Conservation (phyloP, 2,113 vertebrate genomes). For the Haliaeetus leucogaster region DNA sequence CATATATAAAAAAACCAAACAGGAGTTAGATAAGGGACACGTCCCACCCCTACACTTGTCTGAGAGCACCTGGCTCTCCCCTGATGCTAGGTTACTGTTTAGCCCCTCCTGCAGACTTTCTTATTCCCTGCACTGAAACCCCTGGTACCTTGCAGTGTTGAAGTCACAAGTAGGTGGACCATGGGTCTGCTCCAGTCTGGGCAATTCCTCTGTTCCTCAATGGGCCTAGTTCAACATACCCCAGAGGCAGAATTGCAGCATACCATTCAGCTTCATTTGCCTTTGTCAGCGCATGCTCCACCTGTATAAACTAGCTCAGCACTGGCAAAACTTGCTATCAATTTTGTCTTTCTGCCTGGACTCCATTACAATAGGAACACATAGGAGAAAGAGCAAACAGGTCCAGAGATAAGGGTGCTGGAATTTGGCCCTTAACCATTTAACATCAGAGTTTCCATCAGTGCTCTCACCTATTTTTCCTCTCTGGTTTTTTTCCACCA, state of each 20-base stretch:
- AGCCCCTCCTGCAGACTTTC: not conserved
- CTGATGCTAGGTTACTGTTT: not conserved
- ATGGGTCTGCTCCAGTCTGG: not conserved
- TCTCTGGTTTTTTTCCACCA: accelerated
- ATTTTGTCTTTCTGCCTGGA: not conserved
- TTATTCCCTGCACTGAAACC: not conserved
- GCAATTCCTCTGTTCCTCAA: not conserved
- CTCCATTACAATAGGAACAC: not conserved
- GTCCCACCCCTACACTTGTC: not conserved
- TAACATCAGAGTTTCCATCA: not conserved
- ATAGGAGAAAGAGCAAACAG: not conserved
- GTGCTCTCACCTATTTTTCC: not conserved
- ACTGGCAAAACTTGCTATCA: not conserved
- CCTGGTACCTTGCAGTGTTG: not conserved
- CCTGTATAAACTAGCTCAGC: not conserved
- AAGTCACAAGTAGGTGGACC: not conserved
- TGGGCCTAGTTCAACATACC: not conserved
- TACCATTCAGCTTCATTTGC: not conserved
- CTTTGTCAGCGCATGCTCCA: not conserved
- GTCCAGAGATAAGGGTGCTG: not conserved
- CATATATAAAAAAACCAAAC: not conserved
- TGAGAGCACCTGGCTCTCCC: not conserved
- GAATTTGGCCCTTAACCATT: not conserved
- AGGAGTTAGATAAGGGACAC: not conserved
- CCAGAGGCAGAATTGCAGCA: not conserved